phyloP scores from a whole-genome alignment of 2,113 vertebrate genomes.

The Hyaena hyaena region DNA sequence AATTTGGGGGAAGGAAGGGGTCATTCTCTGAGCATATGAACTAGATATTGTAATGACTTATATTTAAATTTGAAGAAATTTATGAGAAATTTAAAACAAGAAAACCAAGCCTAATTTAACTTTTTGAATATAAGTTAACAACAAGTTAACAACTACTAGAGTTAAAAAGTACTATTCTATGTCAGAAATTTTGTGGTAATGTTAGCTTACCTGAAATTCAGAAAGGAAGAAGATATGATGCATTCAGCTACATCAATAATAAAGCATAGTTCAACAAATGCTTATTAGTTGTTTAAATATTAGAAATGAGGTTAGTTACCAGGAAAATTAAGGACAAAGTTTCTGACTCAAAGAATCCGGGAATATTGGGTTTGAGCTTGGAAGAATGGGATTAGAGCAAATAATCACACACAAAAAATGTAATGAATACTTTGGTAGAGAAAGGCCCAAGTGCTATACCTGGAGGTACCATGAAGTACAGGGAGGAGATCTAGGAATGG shows the following conservation, averaged over 20 bases:
- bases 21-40: neutral
- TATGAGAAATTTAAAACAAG: neutral
- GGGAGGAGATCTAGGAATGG: neutral
- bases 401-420: neutral
- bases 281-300: neutral
- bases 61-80: neutral
- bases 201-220: neutral
- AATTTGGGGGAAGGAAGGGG: neutral
- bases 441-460: neutral
- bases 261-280: neutral
- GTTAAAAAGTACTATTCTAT: neutral
- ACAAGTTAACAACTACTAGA: neutral
- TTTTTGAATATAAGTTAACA: neutral
- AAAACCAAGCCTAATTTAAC: neutral
- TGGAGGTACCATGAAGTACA: no score
- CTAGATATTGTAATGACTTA: neutral
- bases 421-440: neutral
- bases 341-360: neutral
- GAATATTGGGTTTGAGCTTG: neutral
- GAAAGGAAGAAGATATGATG: neutral
- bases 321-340: neutral
- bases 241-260: neutral
- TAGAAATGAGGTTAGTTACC: neutral
- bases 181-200: neutral
- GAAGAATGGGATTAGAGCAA: accelerated